Conservation (phyloP, 2,888 invertebrate species). For the Trachelus troglodyta region DNA sequence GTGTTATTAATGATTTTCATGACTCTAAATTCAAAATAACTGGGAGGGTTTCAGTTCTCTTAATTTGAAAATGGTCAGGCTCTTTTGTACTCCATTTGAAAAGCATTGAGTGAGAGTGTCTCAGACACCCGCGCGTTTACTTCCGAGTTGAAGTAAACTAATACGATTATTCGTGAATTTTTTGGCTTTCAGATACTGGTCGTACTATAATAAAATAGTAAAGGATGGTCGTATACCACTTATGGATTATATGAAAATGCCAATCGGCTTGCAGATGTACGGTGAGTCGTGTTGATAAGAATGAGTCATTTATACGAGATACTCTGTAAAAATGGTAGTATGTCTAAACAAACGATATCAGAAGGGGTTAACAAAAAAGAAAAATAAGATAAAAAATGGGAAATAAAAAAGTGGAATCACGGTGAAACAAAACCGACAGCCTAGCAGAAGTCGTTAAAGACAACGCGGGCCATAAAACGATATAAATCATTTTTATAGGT, state of each 20-base stretch:
- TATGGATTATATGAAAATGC: slow-evolving; percentile 82
- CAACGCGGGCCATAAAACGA: background rate
- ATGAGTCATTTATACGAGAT: background rate
- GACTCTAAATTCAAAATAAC: background rate
- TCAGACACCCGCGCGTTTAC: background rate
- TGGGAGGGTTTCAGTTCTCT: slow-evolving; percentile 4
- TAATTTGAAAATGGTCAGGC: background rate
- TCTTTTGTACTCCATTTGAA: slow-evolving; percentile 2
- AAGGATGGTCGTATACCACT: slow-evolving; percentile 76
- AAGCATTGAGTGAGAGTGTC: too few relatives aligned
- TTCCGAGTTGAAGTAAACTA: background rate
- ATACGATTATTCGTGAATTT: slow-evolving; percentile 16
- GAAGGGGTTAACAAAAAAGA: background rate
- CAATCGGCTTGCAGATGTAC: slow-evolving; percentile 85
- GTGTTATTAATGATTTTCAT: background rate
- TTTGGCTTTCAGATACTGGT: slow-evolving; percentile 74
- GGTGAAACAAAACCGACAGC: background rate
- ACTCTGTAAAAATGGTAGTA: background rate
- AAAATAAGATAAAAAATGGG: background rate
- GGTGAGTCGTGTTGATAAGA: slow-evolving; percentile 68
- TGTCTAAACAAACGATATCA: background rate
- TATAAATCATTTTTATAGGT: slow-evolving; percentile 68
- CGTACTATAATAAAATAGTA: slow-evolving; percentile 75
- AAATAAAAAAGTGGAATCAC: background rate
- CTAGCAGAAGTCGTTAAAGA: background rate